Percentiles rank a stretch among this genome's conserved stretches.
These are phyloP conservation scores for Cybosia mesomella DNA, from an alignment of 2,888 invertebrate species.

Conservation along the genomic window DNA sequence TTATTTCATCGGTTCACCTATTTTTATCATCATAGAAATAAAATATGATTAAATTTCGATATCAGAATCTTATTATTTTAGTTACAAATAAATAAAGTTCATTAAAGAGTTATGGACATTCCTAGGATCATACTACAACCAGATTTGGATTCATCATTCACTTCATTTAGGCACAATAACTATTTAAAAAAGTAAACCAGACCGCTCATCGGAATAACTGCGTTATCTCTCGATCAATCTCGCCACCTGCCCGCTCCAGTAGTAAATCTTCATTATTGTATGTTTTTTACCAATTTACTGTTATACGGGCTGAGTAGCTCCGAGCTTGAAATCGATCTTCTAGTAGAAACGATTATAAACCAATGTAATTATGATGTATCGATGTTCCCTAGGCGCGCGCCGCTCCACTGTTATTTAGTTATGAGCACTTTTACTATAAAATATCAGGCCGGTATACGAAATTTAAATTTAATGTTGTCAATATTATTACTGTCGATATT, in stretches of 20 bases:
- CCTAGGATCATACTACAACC: slow-evolving; percentile 16
- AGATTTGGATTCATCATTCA: slow-evolving; percentile 33
- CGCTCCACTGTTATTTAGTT: slow-evolving; percentile 34
- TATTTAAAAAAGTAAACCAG: slow-evolving; percentile 60
- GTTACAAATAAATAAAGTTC: background rate
- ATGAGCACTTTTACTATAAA: slow-evolving; percentile 41
- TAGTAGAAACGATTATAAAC: slow-evolving; percentile 55
- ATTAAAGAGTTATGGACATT: slow-evolving; percentile 8
- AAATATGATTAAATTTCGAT: background rate
- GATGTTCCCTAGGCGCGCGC: slow-evolving; percentile 44
- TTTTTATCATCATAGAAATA: background rate
- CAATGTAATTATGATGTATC: slow-evolving; percentile 57
- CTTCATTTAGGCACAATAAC: slow-evolving; percentile 48
- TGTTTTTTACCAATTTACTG: slow-evolving; percentile 75
- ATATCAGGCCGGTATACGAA: slow-evolving; percentile 29
- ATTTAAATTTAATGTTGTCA: slow-evolving; percentile 22
- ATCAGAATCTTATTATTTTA: background rate
- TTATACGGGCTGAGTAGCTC: slow-evolving; percentile 60
- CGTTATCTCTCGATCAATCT: slow-evolving; percentile 72
- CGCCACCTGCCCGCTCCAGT: slow-evolving; percentile 71
- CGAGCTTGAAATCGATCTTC: slow-evolving; percentile 55
- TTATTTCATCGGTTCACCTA: background rate
- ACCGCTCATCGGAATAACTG: slow-evolving; percentile 63
- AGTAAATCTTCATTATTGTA: slow-evolving; percentile 80
- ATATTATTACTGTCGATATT: too few species aligned